These are phyloP conservation scores for Mantis religiosa DNA, from an alignment of 2,888 invertebrate genomes.

Conservation along the genomic window DNA sequence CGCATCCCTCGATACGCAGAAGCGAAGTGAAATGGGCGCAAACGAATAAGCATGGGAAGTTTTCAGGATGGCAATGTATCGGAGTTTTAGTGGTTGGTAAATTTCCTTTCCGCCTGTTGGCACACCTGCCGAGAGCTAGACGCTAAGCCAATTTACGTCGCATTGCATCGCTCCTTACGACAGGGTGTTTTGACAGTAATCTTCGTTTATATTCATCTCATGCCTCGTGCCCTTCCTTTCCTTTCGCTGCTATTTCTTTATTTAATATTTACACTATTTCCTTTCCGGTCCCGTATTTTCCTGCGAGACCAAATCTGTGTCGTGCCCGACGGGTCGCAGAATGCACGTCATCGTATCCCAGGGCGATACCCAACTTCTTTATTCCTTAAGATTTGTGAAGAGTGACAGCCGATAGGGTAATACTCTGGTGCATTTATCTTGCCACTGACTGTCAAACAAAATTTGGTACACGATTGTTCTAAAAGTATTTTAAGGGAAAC, in stretches of 20 bases:
- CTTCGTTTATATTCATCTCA: not conserved
- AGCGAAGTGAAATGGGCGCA: no score
- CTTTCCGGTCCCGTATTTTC: not conserved
- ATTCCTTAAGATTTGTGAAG: not conserved
- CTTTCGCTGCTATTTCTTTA: not conserved
- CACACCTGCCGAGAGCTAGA: not conserved
- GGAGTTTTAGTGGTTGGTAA: not conserved
- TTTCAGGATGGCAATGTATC: not conserved
- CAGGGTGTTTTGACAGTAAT: not conserved
- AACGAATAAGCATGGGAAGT: no score
- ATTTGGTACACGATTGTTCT: no score
- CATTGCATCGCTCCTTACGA: not conserved
- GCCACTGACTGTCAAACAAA: no score
- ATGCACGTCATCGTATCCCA: not conserved
- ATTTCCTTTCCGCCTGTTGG: not conserved
- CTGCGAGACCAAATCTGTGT: not conserved
- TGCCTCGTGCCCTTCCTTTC: not conserved
- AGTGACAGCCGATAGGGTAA: not conserved
- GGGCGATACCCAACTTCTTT: not conserved
- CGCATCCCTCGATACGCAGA: no score
- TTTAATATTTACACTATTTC: not conserved
- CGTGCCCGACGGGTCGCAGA: not conserved
- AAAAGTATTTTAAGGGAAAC: no score
- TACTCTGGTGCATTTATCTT: no score
- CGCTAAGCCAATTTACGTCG: not conserved